Conservation (phyloP, 2,888 invertebrate species). For the Acanthosepion pharaonis region DNA sequence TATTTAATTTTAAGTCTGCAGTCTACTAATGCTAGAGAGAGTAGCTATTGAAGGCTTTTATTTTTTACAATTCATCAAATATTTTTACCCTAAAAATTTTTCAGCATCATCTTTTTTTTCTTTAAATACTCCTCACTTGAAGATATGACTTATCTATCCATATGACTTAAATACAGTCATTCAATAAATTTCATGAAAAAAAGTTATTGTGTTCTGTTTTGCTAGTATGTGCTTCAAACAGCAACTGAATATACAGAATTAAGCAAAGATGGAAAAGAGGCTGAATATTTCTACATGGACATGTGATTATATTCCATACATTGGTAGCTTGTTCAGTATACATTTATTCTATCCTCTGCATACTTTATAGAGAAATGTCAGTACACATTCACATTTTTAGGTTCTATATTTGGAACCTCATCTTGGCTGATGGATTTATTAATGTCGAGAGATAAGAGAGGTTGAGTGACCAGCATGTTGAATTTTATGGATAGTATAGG, state of each 20-base stretch:
- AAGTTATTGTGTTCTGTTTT: not conserved
- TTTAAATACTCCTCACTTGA: not conserved
- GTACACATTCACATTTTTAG: not conserved
- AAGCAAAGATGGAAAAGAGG: not conserved
- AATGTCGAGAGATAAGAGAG: not conserved
- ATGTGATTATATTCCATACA: not conserved
- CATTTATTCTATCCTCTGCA: not conserved
- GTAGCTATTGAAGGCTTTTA: too few species aligned
- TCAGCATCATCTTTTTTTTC: too few species aligned
- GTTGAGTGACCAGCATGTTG: slow-evolving; percentile 33
- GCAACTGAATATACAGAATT: not conserved
- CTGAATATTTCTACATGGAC: not conserved
- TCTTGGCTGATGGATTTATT: slow-evolving; percentile 15
- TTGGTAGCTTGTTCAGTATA: not conserved
- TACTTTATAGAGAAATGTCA: not conserved
- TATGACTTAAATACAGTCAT: not conserved
- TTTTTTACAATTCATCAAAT: too few species aligned
- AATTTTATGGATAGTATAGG: slow-evolving; percentile 9
- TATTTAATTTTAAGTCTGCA: too few species aligned
- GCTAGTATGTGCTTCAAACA: not conserved
- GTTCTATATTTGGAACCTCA: slow-evolving; percentile 2
- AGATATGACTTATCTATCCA: not conserved
- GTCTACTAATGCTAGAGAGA: too few species aligned
- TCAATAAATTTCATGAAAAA: not conserved
- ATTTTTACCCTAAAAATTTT: too few species aligned